phyloP scores from a whole-genome alignment of 1,140 invertebrate species.

The Agrilus planipennis region DNA sequence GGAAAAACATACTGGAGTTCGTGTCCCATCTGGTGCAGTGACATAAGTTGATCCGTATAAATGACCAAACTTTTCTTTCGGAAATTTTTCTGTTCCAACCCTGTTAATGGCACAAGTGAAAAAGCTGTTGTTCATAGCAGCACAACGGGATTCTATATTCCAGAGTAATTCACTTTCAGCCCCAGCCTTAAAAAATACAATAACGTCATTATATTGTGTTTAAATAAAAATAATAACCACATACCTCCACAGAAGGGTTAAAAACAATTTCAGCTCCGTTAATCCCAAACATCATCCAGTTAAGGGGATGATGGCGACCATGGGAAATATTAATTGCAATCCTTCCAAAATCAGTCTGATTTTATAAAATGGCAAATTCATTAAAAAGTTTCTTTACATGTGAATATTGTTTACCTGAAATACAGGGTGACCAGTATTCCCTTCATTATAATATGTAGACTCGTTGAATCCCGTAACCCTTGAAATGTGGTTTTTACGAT shows the following conservation, averaged over 20 bases:
- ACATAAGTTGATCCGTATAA: too few species aligned
- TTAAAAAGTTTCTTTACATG: too few species aligned
- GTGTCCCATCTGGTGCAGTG: too few species aligned
- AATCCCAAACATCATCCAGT: slow-evolving; percentile 94
- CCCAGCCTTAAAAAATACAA: too few species aligned
- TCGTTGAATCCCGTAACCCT: slow-evolving; percentile 97
- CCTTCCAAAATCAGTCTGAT: slow-evolving; percentile 66
- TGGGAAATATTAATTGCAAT: slow-evolving; percentile 97
- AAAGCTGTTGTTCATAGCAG: slow-evolving; percentile 95
- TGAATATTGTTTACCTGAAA: too few species aligned
- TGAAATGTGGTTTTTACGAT: slow-evolving; percentile 97
- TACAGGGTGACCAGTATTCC: slow-evolving; percentile 89
- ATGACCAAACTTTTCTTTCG: too few species aligned
- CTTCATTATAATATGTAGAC: slow-evolving; percentile 96
- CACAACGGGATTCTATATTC: slow-evolving; percentile 91
- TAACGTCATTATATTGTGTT: too few species aligned
- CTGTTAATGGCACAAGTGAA: too few species aligned
- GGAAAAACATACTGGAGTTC: too few species aligned
- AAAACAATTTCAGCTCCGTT: slow-evolving; percentile 99
- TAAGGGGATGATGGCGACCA: slow-evolving; percentile 93
- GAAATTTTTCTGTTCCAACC: too few species aligned
- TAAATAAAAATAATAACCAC: too few species aligned
- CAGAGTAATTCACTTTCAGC: slow-evolving; percentile 87
- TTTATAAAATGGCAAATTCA: too few species aligned
- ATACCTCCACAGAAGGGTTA: slow-evolving; percentile 92